These are phyloP conservation scores for Stegodyphus dumicola DNA, from an alignment of 1,140 invertebrate genomes.

Conservation along the genomic window DNA sequence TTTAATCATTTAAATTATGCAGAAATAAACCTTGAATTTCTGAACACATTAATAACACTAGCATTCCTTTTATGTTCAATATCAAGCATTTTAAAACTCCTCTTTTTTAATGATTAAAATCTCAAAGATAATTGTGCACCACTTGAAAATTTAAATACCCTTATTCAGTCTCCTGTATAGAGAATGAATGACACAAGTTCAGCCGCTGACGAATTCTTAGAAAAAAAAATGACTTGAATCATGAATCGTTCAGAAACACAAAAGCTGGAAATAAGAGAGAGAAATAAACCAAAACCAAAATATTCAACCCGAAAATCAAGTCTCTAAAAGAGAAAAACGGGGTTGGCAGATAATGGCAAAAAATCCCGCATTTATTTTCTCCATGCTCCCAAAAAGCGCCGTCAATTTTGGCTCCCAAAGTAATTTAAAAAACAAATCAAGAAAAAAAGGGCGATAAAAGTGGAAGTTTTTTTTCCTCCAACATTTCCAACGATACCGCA, in stretches of 20 bases:
- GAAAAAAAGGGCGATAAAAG: background rate
- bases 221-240: background rate
- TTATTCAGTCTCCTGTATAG: no score
- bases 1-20: no score
- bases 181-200: no score
- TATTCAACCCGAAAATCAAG: background rate
- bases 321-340: background rate
- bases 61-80: no score
- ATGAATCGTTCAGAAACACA: background rate
- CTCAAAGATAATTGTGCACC: no score
- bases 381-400: conserved; percentile 14
- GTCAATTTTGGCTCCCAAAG: conserved; percentile 6
- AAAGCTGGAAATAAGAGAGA: background rate
- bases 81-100: no score
- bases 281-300: background rate
- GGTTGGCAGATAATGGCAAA: conserved; percentile 9
- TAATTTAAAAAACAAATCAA: conserved; percentile 1
- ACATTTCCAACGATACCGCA: conserved; percentile 3
- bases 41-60: no score
- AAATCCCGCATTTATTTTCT: conserved; percentile 56
- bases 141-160: no score
- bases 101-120: no score
- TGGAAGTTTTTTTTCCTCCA: conserved; percentile 1
- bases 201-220: background rate
- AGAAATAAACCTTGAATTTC: no score